Conservation (phyloP, 1,140 invertebrate species). For the Rhynchophorus ferrugineus region DNA sequence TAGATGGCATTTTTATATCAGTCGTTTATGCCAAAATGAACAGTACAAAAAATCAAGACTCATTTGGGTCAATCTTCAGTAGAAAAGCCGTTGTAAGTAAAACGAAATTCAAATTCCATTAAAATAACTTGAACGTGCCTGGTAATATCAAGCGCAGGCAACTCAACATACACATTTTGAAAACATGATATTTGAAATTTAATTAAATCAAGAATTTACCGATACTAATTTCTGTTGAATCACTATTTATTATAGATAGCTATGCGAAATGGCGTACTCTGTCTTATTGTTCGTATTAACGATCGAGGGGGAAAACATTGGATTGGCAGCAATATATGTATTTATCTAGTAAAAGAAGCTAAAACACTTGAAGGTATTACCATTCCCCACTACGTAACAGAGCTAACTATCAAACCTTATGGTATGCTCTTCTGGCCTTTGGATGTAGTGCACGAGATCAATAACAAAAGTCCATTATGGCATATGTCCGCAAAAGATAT, state of each 20-base stretch:
- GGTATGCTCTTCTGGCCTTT: conserved; percentile 54
- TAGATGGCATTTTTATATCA: conserved; percentile 29
- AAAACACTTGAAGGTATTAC: conserved; percentile 25
- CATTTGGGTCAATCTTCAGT: conserved; percentile 45
- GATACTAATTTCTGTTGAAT: too few relatives aligned
- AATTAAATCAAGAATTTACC: too few relatives aligned
- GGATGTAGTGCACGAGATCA: conserved; percentile 51
- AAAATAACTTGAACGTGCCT: too few relatives aligned
- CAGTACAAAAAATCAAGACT: conserved; percentile 41
- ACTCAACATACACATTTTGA: too few relatives aligned
- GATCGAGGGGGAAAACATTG: conserved; percentile 49
- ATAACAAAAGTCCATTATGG: conserved; percentile 47
- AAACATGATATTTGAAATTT: too few relatives aligned
- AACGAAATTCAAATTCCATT: background rate
- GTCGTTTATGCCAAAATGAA: conserved; percentile 50
- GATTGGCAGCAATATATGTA: conserved; percentile 48
- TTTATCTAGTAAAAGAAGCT: conserved; percentile 45
- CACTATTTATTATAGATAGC: conserved; percentile 49
- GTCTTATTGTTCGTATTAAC: conserved; percentile 51
- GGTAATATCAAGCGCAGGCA: too few relatives aligned
- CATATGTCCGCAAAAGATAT: conserved; percentile 46
- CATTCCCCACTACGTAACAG: conserved; percentile 22
- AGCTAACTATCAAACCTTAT: conserved; percentile 20
- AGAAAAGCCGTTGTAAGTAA: conserved; percentile 49
- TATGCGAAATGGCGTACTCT: conserved; percentile 49